Evolutionary conservation across 2,797 vertebrate species (phyloP).

Genomic region (Muraenolepis orangiensis): DNA sequence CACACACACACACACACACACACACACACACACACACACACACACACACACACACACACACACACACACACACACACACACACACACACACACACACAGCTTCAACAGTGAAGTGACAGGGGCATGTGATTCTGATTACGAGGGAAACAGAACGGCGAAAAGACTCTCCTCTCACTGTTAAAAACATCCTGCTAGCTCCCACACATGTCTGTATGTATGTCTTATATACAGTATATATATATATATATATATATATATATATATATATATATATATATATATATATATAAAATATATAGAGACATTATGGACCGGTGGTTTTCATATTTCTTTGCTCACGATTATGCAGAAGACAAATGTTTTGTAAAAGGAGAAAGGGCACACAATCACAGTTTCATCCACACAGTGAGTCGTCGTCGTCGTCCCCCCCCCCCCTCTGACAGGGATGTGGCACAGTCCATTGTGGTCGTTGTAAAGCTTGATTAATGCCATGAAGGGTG

Average conservation of each 20-base stretch:
- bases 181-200: slow-evolving; percentile 21
- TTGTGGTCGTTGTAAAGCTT: slow-evolving; percentile 33
- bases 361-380: background rate
- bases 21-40: slow-evolving; percentile 22
- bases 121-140: slow-evolving; percentile 28
- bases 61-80: slow-evolving; percentile 7
- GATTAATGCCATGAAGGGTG: slow-evolving; percentile 37
- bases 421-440: no score
- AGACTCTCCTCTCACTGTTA: slow-evolving; percentile 15
- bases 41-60: slow-evolving; percentile 4
- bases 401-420: background rate
- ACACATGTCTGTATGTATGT: no score
- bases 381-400: background rate
- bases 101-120: slow-evolving; percentile 34
- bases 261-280: background rate
- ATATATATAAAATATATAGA: background rate
- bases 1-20: slow-evolving; percentile 16
- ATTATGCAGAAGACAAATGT: background rate
- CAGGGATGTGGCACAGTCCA: background rate
- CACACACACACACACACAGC: slow-evolving; percentile 7
- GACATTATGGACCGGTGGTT: background rate
- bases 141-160: slow-evolving; percentile 19
- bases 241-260: background rate
- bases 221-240: background rate
- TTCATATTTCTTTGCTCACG: background rate